phyloP scores from a whole-genome alignment of 2,888 invertebrate species.

The Drosophila rellima region DNA sequence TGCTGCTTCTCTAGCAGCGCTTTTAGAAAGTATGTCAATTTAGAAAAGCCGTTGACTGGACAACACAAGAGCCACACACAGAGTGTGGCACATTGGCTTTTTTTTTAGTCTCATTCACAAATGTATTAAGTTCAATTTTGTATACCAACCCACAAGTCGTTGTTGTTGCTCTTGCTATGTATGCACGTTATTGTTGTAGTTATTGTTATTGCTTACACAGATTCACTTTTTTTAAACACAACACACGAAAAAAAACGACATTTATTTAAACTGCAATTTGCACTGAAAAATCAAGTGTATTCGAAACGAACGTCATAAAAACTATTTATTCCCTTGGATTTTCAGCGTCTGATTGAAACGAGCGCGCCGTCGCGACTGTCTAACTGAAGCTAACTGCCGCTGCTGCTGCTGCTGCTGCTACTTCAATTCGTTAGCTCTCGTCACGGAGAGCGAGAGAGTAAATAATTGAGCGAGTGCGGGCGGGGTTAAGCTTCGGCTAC shows the following conservation, averaged over 20 bases:
- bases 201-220: slow-evolving; percentile 14
- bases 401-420: slow-evolving; percentile 5
- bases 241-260: slow-evolving; percentile 52
- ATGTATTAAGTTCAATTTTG: slow-evolving; percentile 28
- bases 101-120: not conserved
- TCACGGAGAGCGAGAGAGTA: slow-evolving; percentile 7
- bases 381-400: slow-evolving; percentile 43
- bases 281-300: slow-evolving; percentile 36
- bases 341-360: slow-evolving; percentile 68
- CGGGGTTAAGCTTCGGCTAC: slow-evolving; percentile 25
- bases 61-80: slow-evolving; percentile 38
- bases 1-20: slow-evolving; percentile 52
- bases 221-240: slow-evolving; percentile 32
- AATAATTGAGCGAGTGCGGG: slow-evolving; percentile 29
- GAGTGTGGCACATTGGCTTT: slow-evolving; percentile 17
- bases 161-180: slow-evolving; percentile 2
- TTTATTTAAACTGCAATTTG: slow-evolving; percentile 48
- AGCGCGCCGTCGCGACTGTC: slow-evolving; percentile 79
- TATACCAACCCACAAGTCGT: slow-evolving; percentile 47
- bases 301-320: slow-evolving; percentile 11
- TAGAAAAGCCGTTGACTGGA: slow-evolving; percentile 76
- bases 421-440: slow-evolving; percentile 22
- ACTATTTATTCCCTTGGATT: slow-evolving; percentile 1
- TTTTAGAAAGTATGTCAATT: slow-evolving; percentile 83
- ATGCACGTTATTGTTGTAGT: slow-evolving; percentile 1